These are phyloP conservation scores for Folsomia candida DNA, from an alignment of 2,888 invertebrate genomes.

Conservation along the genomic window DNA sequence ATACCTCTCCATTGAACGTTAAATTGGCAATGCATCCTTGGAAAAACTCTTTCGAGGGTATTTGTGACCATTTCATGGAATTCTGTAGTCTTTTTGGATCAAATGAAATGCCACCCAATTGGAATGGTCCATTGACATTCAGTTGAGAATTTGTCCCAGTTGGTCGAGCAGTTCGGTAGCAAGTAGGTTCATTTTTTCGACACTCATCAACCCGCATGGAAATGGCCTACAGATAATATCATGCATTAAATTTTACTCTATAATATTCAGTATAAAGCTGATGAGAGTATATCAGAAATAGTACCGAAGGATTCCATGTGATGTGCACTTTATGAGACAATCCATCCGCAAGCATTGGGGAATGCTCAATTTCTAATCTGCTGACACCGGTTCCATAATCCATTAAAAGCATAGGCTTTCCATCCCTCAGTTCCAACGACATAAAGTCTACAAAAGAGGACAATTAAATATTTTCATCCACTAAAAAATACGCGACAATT, in stretches of 20 bases:
- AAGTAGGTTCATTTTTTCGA: conserved; percentile 33
- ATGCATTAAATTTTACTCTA: neutral
- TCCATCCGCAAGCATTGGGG: conserved; percentile 74
- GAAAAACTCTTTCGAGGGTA: conserved; percentile 70
- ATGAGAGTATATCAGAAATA: neutral
- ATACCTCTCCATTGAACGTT: conserved; percentile 73
- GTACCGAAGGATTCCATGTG: conserved; percentile 56
- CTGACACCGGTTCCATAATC: conserved; percentile 84
- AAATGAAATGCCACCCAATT: conserved; percentile 61
- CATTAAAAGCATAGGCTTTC: conserved; percentile 77
- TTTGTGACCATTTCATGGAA: conserved; percentile 38
- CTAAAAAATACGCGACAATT: too few species aligned
- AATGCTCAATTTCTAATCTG: conserved; percentile 65
- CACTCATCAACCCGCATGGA: conserved; percentile 48
- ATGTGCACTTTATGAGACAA: conserved; percentile 85
- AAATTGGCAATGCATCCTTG: conserved; percentile 89
- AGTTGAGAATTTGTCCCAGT: conserved; percentile 71
- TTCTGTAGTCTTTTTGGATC: conserved; percentile 34
- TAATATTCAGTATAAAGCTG: neutral
- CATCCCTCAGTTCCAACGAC: conserved; percentile 78
- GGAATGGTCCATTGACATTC: conserved; percentile 82
- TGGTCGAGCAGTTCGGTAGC: conserved; percentile 54
- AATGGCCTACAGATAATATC: conserved; percentile 31
- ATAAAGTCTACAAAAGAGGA: conserved; percentile 70
- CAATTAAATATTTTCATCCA: neutral